Percentiles rank a stretch among this genome's conserved stretches.
These are phyloP conservation scores for Euphydryas editha DNA, from an alignment of 2,888 invertebrate genomes.

Conservation along the genomic window DNA sequence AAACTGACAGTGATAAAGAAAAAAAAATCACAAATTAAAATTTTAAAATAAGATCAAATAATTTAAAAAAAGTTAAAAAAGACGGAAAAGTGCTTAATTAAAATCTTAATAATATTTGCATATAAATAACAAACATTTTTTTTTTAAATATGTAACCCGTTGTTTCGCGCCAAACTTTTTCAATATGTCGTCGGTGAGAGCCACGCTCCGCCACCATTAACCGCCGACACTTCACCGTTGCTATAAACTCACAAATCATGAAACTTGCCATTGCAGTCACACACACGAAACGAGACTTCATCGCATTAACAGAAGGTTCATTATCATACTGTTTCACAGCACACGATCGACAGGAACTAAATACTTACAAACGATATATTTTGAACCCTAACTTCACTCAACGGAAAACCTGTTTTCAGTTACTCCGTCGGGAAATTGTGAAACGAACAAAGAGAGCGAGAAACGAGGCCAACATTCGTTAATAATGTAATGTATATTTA, in stretches of 20 bases:
- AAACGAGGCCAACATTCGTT: slow-evolving; percentile 83
- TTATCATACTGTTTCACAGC: slow-evolving; percentile 46
- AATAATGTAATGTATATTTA: slow-evolving; percentile 84
- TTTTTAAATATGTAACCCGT: slow-evolving; percentile 44
- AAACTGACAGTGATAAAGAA: no score
- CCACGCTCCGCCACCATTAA: slow-evolving; percentile 82
- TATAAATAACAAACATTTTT: slow-evolving; percentile 27
- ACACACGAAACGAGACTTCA: slow-evolving; percentile 60
- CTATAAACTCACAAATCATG: slow-evolving; percentile 85
- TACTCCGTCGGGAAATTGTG: slow-evolving; percentile 70
- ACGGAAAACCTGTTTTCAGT: slow-evolving; percentile 75
- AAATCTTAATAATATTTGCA: background rate
- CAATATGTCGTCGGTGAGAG: slow-evolving; percentile 80
- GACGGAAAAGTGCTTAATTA: background rate
- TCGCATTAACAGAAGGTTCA: slow-evolving; percentile 53
- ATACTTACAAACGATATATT: slow-evolving; percentile 70
- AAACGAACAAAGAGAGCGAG: slow-evolving; percentile 82
- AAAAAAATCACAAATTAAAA: background rate
- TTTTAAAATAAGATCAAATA: background rate
- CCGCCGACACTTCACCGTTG: slow-evolving; percentile 83
- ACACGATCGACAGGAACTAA: slow-evolving; percentile 66
- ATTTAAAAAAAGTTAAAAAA: background rate
- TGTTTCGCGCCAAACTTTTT: slow-evolving; percentile 81
- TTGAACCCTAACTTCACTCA: slow-evolving; percentile 71
- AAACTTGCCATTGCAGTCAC: slow-evolving; percentile 67